phyloP scores from a whole-genome alignment of 2,797 vertebrate genomes.

The Hydrophis major region DNA sequence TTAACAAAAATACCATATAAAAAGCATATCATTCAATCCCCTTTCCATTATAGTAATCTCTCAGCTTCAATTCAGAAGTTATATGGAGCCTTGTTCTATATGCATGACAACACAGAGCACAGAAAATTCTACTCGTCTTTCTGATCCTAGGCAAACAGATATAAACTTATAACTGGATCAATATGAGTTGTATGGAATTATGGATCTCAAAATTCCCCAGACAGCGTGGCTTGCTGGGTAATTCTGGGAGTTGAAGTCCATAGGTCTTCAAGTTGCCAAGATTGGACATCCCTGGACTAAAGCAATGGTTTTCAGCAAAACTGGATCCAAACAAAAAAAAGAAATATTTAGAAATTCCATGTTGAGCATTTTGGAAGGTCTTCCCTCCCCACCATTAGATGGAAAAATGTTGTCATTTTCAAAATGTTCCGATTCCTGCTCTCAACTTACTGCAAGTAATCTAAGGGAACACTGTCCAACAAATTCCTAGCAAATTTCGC shows the following conservation, averaged over 20 bases:
- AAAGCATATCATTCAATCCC: slow-evolving; percentile 46
- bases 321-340: background rate
- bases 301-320: background rate
- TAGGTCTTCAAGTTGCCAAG: background rate
- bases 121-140: background rate
- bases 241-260: background rate
- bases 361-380: background rate
- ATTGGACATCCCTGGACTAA: background rate
- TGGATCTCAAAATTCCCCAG: background rate
- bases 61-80: background rate
- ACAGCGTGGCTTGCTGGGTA: background rate
- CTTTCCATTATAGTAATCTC: slow-evolving; percentile 34
- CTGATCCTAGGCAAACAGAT: background rate
- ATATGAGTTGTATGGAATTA: background rate
- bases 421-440: background rate
- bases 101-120: background rate
- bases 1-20: slow-evolving; percentile 21
- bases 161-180: background rate
- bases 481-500: background rate
- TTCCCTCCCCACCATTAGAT: background rate
- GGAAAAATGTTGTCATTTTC: background rate
- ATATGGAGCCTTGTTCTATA: background rate
- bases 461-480: background rate
- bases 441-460: background rate
- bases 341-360: background rate